Evolutionary conservation across 1,140 invertebrate genomes (phyloP), one percentile per base, ranked within the genome.

Genomic region (Bombus sylvicola): DNA sequence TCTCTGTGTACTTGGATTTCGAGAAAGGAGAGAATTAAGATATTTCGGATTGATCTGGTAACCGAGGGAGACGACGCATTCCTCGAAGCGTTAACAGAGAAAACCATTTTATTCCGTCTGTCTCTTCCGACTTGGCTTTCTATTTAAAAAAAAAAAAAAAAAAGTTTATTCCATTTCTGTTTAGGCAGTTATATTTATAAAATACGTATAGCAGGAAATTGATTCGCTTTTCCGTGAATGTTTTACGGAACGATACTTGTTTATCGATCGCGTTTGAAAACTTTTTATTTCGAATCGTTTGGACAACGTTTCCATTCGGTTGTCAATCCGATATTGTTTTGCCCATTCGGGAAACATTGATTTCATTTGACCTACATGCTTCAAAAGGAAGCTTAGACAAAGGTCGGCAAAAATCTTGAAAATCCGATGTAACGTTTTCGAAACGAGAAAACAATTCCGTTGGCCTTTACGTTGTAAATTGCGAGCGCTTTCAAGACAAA

Each of bases 311-410:
- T 78, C 39, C 75, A 66, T 64, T 64, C 75, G 28, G 28, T 78
- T 78, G 75, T 78, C 59, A 31, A 78, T 78, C 59, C 57, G 75
- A 78, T 66, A 78, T 64, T 43, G 37, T 78, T 41, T 25, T 39
- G 75, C n/a, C n/a, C 15, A 6, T n/a, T 62, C 57, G 57, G 15
- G 28, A 41, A 64, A 78, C 59, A 41, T 64, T 59, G 74, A 31
- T 78, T 64, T n/a, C 59, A 22, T 73, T 47, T 28, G 25, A 18
- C 34, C 53, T 39, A 37, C 22, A 57, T 53, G 57, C 22, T 39
- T n/a, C 8, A 22, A 18, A 76, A 39, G 34, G 34, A 59, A n/a
- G 5, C 8, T 53, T 53, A 0, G 74, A 39, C 22, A 76, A 76
- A 57, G 10, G 73, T 57, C 2, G 43, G 3, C 22, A 15, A 39